Percentiles rank a stretch among this genome's conserved stretches.
Conservation (phyloP, 2,113 vertebrate species). For the Poeciliopsis retropinna region DNA sequence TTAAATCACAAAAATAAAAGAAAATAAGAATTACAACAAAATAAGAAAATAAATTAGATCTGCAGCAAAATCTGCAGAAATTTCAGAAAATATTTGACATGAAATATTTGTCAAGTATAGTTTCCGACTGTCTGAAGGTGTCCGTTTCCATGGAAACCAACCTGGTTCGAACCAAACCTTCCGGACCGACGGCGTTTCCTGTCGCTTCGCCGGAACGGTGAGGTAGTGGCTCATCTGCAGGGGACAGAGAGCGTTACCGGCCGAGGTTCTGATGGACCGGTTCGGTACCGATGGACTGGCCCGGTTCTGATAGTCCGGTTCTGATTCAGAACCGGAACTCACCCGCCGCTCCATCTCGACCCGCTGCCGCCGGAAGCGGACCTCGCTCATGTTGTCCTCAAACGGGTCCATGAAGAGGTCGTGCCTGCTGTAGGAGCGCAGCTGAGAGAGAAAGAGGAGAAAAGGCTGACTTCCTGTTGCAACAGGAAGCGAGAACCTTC, state of each 20-base stretch:
- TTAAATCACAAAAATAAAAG: too few relatives aligned
- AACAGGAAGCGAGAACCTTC: neutral
- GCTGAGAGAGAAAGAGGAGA: conserved; percentile 63
- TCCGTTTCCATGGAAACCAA: conserved; percentile 55
- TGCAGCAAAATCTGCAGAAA: too few relatives aligned
- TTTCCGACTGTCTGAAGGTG: too few relatives aligned
- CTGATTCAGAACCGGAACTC: conserved; percentile 21
- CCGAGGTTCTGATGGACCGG: too few relatives aligned
- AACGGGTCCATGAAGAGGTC: conserved; percentile 88
- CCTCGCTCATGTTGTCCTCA: conserved; percentile 90
- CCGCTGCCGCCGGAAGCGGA: conserved; percentile 86
- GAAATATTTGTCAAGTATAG: too few relatives aligned
- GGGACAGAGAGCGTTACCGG: neutral
- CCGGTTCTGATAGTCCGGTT: too few relatives aligned
- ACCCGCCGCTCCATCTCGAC: conserved; percentile 86
- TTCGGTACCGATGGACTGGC: too few relatives aligned
- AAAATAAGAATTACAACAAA: too few relatives aligned
- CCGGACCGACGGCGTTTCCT: conserved; percentile 84
- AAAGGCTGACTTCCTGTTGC: neutral
- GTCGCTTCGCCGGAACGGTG: conserved; percentile 86
- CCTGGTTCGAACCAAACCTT: conserved; percentile 89
- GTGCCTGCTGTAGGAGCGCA: conserved; percentile 94
- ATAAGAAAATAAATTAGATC: too few relatives aligned
- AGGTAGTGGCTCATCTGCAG: conserved; percentile 89
- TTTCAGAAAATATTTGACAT: too few relatives aligned